Conservation (phyloP, 2,888 invertebrate species). For the Sceliomorpha sp. region DNA sequence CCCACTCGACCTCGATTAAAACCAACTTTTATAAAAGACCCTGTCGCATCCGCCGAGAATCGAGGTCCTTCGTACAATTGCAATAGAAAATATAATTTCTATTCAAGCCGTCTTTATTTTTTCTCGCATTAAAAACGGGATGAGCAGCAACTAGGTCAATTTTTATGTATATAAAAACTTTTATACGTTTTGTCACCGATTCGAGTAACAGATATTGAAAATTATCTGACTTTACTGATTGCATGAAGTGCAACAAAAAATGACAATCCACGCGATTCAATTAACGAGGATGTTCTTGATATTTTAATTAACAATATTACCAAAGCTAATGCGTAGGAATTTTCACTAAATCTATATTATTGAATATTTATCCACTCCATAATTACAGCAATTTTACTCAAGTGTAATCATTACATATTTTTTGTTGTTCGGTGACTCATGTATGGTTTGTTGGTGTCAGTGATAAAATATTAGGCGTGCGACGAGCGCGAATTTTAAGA, state of each 20-base stretch:
- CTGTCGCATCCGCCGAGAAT: constrained; percentile 15
- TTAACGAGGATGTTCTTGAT: no score
- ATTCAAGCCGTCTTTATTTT: constrained; percentile 10
- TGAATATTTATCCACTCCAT: no score
- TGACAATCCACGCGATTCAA: no score
- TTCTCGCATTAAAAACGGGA: constrained; percentile 5
- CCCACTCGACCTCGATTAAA: constrained; percentile 53
- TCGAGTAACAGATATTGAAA: constrained; percentile 1
- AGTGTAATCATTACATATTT: no score
- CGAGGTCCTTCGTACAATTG: constrained; percentile 16
- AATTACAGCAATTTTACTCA: no score
- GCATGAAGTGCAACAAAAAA: background rate
- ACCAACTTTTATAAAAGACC: constrained; percentile 33
- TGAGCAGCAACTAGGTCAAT: constrained; percentile 12
- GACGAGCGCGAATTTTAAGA: background rate
- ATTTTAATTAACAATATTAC: no score
- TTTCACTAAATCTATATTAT: no score
- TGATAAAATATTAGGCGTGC: background rate
- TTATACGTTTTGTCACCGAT: background rate
- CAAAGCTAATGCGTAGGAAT: no score
- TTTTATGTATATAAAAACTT: constrained; percentile 2
- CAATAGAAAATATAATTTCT: constrained; percentile 15
- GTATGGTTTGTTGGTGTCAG: no score
- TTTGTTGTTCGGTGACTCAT: no score
- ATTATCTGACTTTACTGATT: background rate